These are phyloP conservation scores for Orthosia gracilis DNA, from an alignment of 2,888 invertebrate genomes.

Conservation along the genomic window DNA sequence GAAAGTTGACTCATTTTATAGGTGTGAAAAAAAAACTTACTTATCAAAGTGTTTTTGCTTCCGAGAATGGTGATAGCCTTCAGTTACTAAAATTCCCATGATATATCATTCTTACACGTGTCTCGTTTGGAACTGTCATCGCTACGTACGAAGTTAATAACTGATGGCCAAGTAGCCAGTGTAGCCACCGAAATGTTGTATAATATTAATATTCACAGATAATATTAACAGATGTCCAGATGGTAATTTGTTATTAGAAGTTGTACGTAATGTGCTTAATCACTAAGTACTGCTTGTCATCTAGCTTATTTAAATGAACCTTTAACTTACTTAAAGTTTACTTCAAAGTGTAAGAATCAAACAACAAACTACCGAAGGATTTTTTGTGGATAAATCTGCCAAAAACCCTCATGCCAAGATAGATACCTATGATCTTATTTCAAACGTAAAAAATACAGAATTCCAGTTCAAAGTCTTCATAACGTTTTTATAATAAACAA, in stretches of 20 bases:
- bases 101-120: slow-evolving; percentile 27
- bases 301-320: slow-evolving; percentile 11
- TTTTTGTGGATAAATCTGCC: not conserved
- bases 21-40: slow-evolving; percentile 11
- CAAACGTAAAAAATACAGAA: not conserved
- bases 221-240: slow-evolving; percentile 33
- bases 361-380: not conserved
- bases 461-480: not conserved
- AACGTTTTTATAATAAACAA: slow-evolving; percentile 5
- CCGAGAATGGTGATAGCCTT: slow-evolving; percentile 24
- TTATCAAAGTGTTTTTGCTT: slow-evolving; percentile 15
- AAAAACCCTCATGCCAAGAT: not conserved
- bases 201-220: slow-evolving; percentile 48
- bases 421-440: not conserved
- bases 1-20: slow-evolving; percentile 19
- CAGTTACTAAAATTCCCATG: slow-evolving; percentile 24
- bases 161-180: slow-evolving; percentile 22
- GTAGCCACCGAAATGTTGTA: slow-evolving; percentile 22
- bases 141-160: slow-evolving; percentile 43
- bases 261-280: slow-evolving; percentile 40
- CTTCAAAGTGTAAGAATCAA: not conserved
- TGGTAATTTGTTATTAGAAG: slow-evolving; percentile 39
- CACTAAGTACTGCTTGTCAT: slow-evolving; percentile 18
- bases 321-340: not conserved
- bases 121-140: slow-evolving; percentile 15